Evolutionary conservation across 2,113 vertebrate species (phyloP).

Genomic region (Circaetus gallicus): DNA sequence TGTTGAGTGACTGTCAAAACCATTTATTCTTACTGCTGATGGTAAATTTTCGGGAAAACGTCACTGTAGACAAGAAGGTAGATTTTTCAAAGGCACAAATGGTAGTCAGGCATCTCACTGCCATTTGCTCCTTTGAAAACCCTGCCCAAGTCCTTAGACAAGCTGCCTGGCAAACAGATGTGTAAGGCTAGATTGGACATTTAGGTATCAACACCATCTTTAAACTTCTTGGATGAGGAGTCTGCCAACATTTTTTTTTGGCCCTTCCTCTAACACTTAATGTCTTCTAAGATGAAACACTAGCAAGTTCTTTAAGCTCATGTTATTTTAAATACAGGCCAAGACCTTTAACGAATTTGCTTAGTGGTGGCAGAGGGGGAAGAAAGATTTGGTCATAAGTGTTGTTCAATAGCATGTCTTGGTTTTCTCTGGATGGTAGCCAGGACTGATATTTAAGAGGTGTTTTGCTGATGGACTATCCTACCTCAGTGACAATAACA

Average conservation of each 20-base stretch:
- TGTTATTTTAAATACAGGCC: slow-evolving; percentile 76
- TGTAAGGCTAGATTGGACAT: slow-evolving; percentile 15
- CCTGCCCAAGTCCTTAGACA: neutral
- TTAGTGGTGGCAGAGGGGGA: slow-evolving; percentile 69
- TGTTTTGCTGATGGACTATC: slow-evolving; percentile 74
- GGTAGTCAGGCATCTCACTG: neutral
- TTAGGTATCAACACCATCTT: slow-evolving; percentile 63
- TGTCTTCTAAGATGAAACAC: slow-evolving; percentile 72
- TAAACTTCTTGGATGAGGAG: slow-evolving; percentile 63
- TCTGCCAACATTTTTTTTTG: slow-evolving; percentile 67
- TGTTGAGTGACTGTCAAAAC: slow-evolving; percentile 13
- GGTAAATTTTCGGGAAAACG: neutral
- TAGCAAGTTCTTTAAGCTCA: slow-evolving; percentile 69
- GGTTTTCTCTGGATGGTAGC: slow-evolving; percentile 73
- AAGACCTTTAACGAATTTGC: slow-evolving; percentile 75
- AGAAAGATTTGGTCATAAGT: slow-evolving; percentile 75
- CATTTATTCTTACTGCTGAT: slow-evolving; percentile 15
- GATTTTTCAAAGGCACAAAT: slow-evolving; percentile 48
- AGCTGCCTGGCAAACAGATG: slow-evolving; percentile 47
- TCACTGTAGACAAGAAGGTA: neutral
- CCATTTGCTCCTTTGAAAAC: slow-evolving; percentile 42
- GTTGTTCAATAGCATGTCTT: slow-evolving; percentile 75
- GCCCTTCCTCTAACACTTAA: slow-evolving; percentile 42
- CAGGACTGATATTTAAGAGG: slow-evolving; percentile 76
- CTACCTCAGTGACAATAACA: slow-evolving; percentile 69